Evolutionary conservation across 2,113 vertebrate species (phyloP).

Genomic region (Thinocorus orbignyianus): DNA sequence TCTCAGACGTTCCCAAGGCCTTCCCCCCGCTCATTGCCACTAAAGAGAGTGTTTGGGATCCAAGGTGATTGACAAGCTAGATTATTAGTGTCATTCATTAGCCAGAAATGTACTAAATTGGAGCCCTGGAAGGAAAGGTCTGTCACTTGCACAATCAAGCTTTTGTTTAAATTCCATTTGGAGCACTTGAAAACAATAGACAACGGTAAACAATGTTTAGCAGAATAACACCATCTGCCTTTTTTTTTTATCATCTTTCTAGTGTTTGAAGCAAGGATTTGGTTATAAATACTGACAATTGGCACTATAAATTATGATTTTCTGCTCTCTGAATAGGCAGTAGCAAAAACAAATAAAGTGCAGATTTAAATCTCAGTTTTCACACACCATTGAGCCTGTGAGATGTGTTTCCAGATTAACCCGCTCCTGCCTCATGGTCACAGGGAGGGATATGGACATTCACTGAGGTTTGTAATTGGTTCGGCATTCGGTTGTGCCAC

Average conservation of each 20-base stretch:
- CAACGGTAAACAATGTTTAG: background rate
- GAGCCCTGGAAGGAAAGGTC: background rate
- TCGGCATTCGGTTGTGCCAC: background rate
- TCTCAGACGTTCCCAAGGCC: background rate
- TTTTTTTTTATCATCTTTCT: background rate
- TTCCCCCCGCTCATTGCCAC: background rate
- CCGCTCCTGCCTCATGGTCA: background rate
- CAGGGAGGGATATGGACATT: background rate
- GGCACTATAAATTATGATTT: background rate
- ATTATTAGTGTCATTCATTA: background rate
- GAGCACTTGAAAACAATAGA: background rate
- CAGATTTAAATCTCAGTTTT: background rate
- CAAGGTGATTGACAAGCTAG: background rate
- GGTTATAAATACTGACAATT: background rate
- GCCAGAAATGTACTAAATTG: background rate
- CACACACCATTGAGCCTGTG: background rate
- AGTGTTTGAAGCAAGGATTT: background rate
- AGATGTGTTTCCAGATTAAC: background rate
- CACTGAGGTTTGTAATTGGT: background rate
- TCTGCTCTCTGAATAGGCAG: background rate
- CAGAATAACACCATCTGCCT: background rate
- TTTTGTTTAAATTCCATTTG: background rate
- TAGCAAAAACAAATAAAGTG: background rate
- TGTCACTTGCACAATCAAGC: background rate
- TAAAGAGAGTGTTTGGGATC: background rate